Evolutionary conservation across 2,797 vertebrate species (phyloP), one percentile per base, ranked within the genome.

Genomic region (Enteromius viviparus): DNA sequence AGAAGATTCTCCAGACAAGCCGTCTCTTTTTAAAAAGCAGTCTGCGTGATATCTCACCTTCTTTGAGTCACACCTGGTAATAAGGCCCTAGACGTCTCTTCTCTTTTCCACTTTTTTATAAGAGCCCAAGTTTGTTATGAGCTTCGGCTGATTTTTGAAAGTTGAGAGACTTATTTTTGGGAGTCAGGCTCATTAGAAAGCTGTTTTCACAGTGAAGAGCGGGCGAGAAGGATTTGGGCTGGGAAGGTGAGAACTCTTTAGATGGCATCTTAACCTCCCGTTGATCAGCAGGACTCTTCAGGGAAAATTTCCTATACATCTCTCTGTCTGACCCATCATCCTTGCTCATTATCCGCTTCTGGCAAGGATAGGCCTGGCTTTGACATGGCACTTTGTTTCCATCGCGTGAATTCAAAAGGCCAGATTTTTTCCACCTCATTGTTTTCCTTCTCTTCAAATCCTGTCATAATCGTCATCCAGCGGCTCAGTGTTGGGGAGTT

Each of bases 381-480:
- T 74, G 69, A 64, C 55, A 15, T 65, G 70, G 42, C 58, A 14
- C 45, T 45, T 47, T 47, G 40, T 81, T 74, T 65, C 15, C 21
- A 64, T 5, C 49, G 53, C 23, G 45, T 47, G 23, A 47, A 40
- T 55, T 69, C 34, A 69, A 19, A 80, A 58, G 23, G 2, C 5
- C 5, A 0, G 6, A 49, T 70, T 49, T 9, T 51, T 65, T 74
- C 26, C 42, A 64, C 45, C n/a, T 29, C 58, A 65, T 51, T 81
- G 49, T 80, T 69, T 80, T 53, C 32, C 11, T 69, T 40, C 47
- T 51, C 45, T 55, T 65, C 29, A 17, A 9, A 37, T 80, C 69
- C 14, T 69, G 70, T 75, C 45, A 62, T 81, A 72, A 72, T 6
- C 26, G 9, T 72, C 42, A 4, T 70, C 3, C 5, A 4, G 34